Percentiles rank a stretch among this genome's conserved stretches.
Evolutionary conservation across 2,113 vertebrate species (phyloP).

Genomic region (Eurystomus gularis): DNA sequence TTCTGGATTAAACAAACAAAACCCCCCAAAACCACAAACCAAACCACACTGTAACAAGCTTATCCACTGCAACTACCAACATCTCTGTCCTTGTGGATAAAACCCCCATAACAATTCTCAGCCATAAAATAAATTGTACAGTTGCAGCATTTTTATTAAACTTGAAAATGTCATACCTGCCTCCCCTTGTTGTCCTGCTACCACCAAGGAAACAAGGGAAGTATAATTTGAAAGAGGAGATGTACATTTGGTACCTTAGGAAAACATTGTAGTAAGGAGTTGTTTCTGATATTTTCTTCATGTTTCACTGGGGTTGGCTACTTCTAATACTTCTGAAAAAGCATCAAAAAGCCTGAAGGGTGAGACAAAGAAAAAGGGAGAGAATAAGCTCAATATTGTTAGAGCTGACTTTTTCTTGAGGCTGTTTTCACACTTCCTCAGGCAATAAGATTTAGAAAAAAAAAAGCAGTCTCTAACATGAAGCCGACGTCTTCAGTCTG

Average conservation of each 20-base stretch:
- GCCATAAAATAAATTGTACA: not conserved
- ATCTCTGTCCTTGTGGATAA: not conserved
- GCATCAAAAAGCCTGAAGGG: not conserved
- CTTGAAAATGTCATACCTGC: not conserved
- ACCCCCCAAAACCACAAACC: not conserved
- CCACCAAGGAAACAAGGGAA: not conserved
- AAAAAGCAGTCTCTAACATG: slow-evolving; percentile 19
- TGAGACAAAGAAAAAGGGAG: not conserved
- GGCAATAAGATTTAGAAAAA: slow-evolving; percentile 41
- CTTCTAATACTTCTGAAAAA: not conserved
- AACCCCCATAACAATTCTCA: not conserved
- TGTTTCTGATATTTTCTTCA: not conserved
- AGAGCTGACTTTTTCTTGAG: not conserved
- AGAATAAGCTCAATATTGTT: not conserved
- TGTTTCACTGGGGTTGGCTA: not conserved
- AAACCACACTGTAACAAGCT: not conserved
- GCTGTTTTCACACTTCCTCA: slow-evolving; percentile 60
- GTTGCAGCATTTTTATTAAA: not conserved
- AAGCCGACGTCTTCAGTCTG: slow-evolving; percentile 42
- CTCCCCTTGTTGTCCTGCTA: not conserved
- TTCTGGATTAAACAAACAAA: not conserved
- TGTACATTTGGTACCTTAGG: not conserved
- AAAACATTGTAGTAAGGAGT: not conserved
- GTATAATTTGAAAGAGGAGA: not conserved
- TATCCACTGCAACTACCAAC: not conserved